These are phyloP conservation scores for Beris chalybata DNA, from an alignment of 2,888 invertebrate species.

Conservation along the genomic window DNA sequence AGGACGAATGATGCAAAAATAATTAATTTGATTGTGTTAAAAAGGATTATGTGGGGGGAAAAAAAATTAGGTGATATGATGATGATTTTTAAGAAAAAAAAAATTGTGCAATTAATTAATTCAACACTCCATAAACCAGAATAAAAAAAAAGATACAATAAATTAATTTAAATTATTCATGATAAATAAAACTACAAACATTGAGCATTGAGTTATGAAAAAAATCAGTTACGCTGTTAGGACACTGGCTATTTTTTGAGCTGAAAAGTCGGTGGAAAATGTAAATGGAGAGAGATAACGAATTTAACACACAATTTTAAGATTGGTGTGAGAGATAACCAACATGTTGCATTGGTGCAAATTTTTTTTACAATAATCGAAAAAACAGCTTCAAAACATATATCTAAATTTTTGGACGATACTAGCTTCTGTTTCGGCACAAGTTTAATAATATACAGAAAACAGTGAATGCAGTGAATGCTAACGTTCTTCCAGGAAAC, in stretches of 20 bases:
- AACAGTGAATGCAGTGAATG: too few species aligned
- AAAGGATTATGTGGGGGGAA: not conserved
- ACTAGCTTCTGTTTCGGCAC: too few species aligned
- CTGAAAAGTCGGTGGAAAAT: not conserved
- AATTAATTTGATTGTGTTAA: constrained; percentile 25
- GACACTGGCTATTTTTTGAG: not conserved
- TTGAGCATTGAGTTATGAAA: constrained; percentile 8
- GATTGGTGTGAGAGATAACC: too few species aligned
- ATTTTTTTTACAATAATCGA: too few species aligned
- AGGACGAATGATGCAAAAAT: constrained; percentile 37
- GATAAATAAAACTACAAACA: constrained; percentile 14
- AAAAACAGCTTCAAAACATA: too few species aligned
- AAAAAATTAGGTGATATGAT: constrained; percentile 6
- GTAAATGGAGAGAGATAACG: too few species aligned
- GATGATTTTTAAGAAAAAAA: constrained; percentile 3
- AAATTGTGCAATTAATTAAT: constrained; percentile 21
- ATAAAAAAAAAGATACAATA: constrained; percentile 6
- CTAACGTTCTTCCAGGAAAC: too few species aligned
- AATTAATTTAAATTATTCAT: not conserved
- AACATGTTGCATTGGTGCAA: too few species aligned
- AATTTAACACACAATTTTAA: too few species aligned
- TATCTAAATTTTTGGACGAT: too few species aligned
- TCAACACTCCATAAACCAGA: constrained; percentile 25
- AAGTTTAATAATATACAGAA: too few species aligned
- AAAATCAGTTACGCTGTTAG: constrained; percentile 7